These are phyloP conservation scores for Drosophila algonquin DNA, from an alignment of 2,888 invertebrate species.

Conservation along the genomic window DNA sequence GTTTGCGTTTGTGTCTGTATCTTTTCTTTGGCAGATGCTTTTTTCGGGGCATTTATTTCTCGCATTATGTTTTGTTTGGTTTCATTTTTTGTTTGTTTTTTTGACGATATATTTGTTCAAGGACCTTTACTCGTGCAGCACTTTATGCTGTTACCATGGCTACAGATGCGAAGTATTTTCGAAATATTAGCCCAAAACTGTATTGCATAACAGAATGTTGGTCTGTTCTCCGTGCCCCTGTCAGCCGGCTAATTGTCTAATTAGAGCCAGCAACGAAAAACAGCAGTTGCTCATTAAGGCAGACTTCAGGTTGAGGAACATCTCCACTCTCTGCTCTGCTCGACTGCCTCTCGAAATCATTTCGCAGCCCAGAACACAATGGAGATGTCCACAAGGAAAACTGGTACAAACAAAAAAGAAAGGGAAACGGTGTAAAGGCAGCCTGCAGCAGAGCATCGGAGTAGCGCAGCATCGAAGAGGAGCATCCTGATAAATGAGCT, in stretches of 20 bases:
- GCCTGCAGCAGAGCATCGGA: no score
- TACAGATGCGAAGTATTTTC: background rate
- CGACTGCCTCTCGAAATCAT: no score
- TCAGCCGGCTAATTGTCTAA: no score
- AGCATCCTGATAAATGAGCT: constrained; percentile 54
- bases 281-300: no score
- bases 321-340: no score
- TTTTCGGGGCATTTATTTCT: constrained; percentile 44
- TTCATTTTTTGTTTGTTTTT: no score
- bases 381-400: background rate
- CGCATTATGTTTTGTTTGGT: constrained; percentile 53
- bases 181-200: no score
- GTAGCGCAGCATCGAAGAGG: background rate
- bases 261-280: no score
- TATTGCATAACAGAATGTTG: no score
- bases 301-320: no score
- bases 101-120: constrained; percentile 40
- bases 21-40: constrained; percentile 36
- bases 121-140: constrained; percentile 48
- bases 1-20: constrained; percentile 30
- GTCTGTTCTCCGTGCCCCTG: no score
- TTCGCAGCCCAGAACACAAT: no score
- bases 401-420: constrained; percentile 1
- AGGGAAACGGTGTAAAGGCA: background rate
- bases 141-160: constrained; percentile 34